Percentiles rank a stretch among this genome's conserved stretches.
Conservation (phyloP, 2,888 invertebrate species). For the Polietes domitor region DNA sequence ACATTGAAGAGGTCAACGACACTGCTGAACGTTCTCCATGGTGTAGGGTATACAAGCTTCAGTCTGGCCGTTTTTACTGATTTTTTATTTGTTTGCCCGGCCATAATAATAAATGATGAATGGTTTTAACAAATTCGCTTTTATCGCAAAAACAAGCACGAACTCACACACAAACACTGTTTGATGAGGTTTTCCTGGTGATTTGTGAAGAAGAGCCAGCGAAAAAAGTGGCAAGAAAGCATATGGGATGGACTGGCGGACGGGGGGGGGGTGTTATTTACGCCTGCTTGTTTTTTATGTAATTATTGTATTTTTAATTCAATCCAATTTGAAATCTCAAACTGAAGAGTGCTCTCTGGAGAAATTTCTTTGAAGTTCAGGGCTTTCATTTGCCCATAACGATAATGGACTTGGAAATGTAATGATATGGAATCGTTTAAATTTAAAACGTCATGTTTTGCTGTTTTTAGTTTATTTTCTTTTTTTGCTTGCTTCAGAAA, state of each 20-base stretch:
- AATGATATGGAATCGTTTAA: background rate
- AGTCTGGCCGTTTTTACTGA: no score
- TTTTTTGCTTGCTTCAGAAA: background rate
- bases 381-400: background rate
- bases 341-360: background rate
- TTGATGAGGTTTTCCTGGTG: background rate
- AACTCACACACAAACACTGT: background rate
- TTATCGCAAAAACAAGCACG: background rate
- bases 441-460: background rate
- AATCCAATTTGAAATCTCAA: background rate
- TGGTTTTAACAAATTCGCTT: background rate
- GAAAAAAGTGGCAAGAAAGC: background rate
- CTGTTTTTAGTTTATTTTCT: background rate
- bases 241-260: background rate
- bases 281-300: background rate
- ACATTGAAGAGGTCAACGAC: no score
- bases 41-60: no score
- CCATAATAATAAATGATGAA: background rate
- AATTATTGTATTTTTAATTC: background rate
- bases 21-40: no score
- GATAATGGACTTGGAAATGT: background rate
- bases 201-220: background rate
- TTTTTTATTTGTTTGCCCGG: background rate
- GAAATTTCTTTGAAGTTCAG: background rate
- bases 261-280: no score